Evolutionary conservation across 2,797 vertebrate genomes (phyloP), one percentile per base, ranked within the genome.

Genomic region (Scolopax bukidnonensis): DNA sequence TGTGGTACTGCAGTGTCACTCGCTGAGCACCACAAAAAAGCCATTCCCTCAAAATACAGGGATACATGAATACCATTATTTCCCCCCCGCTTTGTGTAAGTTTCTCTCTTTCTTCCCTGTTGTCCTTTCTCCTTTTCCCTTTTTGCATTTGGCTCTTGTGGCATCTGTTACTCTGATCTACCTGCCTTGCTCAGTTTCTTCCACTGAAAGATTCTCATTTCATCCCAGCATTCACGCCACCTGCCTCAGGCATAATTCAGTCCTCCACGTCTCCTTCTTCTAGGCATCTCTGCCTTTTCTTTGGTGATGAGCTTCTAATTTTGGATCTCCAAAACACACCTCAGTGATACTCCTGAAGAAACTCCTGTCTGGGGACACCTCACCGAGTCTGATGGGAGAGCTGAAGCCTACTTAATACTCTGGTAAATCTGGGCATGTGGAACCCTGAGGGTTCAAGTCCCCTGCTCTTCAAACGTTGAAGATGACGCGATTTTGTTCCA

Each of bases 51-150:
- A 61, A 28, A 48, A 53, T 13, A 43, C n/a, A 83, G 27, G 21
- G 17, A 9, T n/a, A 16, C 21, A 13, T 0, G 4, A 70, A 73
- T 1, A 48, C 5, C 7, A 7, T 4, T 28, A 4, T 25, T 69
- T 25, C 9, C 2, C 3, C 6, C 1, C 27, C 54, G 36, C 36
- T 48, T 60, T 25, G 19, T 40, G 56, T 41, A 32, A 60, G 60
- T 41, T 9, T 9, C 0, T 56, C 36, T 67, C 47, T 33, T 23
- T 67, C 16, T 43, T 77, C 53, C 61, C 30, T 12, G 9, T 38
- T 87, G 59, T n/a, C 23, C n/a, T 5, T 60, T 74, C 30, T 63
- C 36, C 21, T 60, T 70, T 56, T 70, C 40, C 38, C 41, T 53
- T 33, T 45, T 2, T 5, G 4, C 9, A 9, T 41, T 73, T 87